Evolutionary conservation across 2,113 vertebrate genomes (phyloP).

Genomic region (Pedionomus torquatus): DNA sequence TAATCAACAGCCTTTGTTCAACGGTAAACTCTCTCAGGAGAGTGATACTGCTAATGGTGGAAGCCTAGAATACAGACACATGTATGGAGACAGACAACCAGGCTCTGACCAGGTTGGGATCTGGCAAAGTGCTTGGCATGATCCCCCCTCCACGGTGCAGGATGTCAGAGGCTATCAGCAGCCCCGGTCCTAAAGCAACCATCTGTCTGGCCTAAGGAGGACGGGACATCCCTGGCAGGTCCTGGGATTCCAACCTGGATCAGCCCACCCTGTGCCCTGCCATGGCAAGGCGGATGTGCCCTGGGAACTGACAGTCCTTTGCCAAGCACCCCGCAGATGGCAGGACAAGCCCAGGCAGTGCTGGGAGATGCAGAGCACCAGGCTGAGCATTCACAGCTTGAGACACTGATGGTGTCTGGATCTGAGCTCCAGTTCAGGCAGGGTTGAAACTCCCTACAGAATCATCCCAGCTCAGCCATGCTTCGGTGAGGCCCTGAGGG

Average conservation of each 20-base stretch:
- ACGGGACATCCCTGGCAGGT: not conserved
- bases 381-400: not conserved
- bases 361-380: not conserved
- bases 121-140: not conserved
- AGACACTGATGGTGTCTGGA: not conserved
- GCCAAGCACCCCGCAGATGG: not conserved
- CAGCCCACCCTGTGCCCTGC: rapidly evolving
- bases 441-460: not conserved
- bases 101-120: not conserved
- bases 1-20: rapidly evolving
- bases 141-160: not conserved
- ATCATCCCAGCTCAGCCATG: not conserved
- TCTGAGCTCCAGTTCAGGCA: not conserved
- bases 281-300: not conserved
- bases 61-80: not conserved
- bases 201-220: not conserved
- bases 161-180: not conserved
- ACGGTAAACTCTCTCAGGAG: not conserved
- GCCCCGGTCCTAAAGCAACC: not conserved
- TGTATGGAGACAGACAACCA: not conserved
- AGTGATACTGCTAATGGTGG: not conserved
- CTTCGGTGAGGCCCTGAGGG: not conserved
- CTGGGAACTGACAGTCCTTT: not conserved
- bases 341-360: not conserved
- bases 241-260: not conserved